Base-by-base conservation (phyloP, 2,888 invertebrate species). In the Quadroppia sp. region DNA sequence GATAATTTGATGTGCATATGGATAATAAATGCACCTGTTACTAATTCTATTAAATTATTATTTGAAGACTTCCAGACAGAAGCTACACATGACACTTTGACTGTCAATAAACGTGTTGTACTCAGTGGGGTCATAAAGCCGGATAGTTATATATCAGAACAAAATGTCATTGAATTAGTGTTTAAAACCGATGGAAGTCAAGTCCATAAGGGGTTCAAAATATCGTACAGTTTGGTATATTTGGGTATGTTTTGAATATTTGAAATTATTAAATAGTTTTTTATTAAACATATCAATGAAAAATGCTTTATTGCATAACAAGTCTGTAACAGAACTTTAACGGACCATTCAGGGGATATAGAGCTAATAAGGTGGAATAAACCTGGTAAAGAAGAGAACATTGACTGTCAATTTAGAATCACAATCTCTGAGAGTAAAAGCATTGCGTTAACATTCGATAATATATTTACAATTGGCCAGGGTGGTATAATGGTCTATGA, bases 191-290 rank as follows among this genome's bases (percentile, higher is more conserved):
- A 48, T 48, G 48, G 20, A 3, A 6, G 20, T 1, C n/a, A 17
- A 20, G 20, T 20, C 6, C 20, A 48, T 20, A 48, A 20, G 13
- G 48, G 48, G 20, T 48, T 48, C 48, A 48, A 48, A 48, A 48
- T 48, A 4, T 20, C 20, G 2, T 48, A 48, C 20, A 48, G 20
- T 20, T n/a, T 20, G 2, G 6, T 48, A 2, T n/a, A 4, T n/a
- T 48, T 48, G 48, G 48, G 48, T 48, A 20, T 48, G 48, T 48
- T 48, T 48, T 48, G 13, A n/a, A n/a, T n/a, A n/a, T n/a, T n/a
- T n/a, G n/a, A n/a, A n/a, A n/a, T n/a, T n/a, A n/a, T n/a, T n/a
- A n/a, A n/a, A n/a, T n/a, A n/a, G n/a, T n/a, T n/a, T n/a, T n/a
- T n/a, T n/a, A n/a, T n/a, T n/a, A n/a, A n/a, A n/a, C n/a, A n/a